Base-by-base conservation (phyloP, 1,140 invertebrate species). In the Lepidurus packardi region DNA sequence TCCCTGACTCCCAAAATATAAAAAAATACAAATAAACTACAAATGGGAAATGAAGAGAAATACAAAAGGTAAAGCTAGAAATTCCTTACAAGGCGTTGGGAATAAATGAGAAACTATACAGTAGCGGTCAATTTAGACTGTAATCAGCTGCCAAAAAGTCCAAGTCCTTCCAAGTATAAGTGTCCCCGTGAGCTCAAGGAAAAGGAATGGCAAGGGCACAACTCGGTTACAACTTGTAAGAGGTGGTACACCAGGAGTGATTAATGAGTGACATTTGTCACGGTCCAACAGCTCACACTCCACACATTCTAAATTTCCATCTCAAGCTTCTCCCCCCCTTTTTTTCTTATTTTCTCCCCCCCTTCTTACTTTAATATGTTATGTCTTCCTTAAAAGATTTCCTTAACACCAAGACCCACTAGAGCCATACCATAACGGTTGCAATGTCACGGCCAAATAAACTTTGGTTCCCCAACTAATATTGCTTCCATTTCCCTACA, bases 241-340 rank as follows among this genome's bases (percentile, higher is more conserved):
- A 34, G 21, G 53, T 65, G 53, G 53, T 65, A 65, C 16, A 65
- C 34, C 34, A 65, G 53, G 53, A 65, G 53, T 65, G 53, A 65
- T 65, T 65, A 65, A 65, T 65, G 53, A 65, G 53, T 65, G 53
- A 65, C 53, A 65, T 65, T 65, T 65, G 53, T 65, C 53, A 65
- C 53, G 53, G 53, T 65, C 53, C 53, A 65, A 65, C 53, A 65
- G 53, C 21, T n/a, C 53, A 65, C 53, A 65, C 53, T 65, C 53
- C 53, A 65, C 53, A 65, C 53, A 65, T 65, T 65, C 53, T 65
- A 65, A 65, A 65, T 65, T 65, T 65, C 53, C 13, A 65, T 9
- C 53, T 65, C 53, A 21, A 21, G 16, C 21, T 65, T 9, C 53
- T 9, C 53, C 21, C 53, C 21, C 53, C 53, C 21, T 9, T 65